These are phyloP conservation scores for Trichomalopsis sarcophagae DNA, from an alignment of 1,140 invertebrate genomes.

Conservation along the genomic window DNA sequence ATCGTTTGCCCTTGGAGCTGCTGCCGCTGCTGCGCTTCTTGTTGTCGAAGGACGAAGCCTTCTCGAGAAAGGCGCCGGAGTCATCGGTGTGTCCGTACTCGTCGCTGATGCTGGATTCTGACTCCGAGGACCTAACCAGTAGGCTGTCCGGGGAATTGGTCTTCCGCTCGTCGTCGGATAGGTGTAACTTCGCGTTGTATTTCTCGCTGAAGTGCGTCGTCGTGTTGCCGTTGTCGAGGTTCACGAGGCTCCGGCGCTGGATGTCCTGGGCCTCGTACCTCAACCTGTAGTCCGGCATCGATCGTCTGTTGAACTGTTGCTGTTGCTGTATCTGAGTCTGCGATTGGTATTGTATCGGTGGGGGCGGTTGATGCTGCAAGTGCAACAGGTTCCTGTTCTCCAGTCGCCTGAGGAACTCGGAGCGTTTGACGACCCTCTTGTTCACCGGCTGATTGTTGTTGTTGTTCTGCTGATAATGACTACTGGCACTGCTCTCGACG, in stretches of 20 bases:
- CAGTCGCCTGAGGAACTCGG: constrained; percentile 67
- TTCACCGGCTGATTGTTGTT: constrained; percentile 17
- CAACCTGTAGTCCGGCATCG: constrained; percentile 56
- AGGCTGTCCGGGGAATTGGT: constrained; percentile 72
- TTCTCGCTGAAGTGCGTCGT: constrained; percentile 44
- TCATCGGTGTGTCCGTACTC: constrained; percentile 73
- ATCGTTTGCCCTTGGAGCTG: constrained; percentile 33
- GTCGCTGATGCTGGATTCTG: constrained; percentile 64
- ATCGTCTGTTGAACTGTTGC: constrained; percentile 34
- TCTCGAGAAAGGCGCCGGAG: constrained; percentile 71
- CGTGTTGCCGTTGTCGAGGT: constrained; percentile 48
- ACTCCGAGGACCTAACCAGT: constrained; percentile 71
- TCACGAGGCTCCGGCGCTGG: constrained; percentile 21
- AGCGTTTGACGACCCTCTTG: constrained; percentile 65
- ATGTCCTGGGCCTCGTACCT: constrained; percentile 55
- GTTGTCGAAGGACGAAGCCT: constrained; percentile 62
- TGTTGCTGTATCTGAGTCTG: not conserved
- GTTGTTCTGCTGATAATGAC: constrained; percentile 40
- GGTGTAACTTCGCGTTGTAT: constrained; percentile 37
- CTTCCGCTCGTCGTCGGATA: constrained; percentile 71
- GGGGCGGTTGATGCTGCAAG: constrained; percentile 29
- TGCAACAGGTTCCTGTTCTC: constrained; percentile 55
- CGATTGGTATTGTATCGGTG: not conserved
- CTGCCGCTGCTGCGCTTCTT: constrained; percentile 32
- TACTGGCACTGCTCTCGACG: constrained; percentile 50